Percentiles rank a stretch among this genome's conserved stretches.
Conservation (phyloP, 2,888 invertebrate genomes). For the Chloroclystis v-ata region DNA sequence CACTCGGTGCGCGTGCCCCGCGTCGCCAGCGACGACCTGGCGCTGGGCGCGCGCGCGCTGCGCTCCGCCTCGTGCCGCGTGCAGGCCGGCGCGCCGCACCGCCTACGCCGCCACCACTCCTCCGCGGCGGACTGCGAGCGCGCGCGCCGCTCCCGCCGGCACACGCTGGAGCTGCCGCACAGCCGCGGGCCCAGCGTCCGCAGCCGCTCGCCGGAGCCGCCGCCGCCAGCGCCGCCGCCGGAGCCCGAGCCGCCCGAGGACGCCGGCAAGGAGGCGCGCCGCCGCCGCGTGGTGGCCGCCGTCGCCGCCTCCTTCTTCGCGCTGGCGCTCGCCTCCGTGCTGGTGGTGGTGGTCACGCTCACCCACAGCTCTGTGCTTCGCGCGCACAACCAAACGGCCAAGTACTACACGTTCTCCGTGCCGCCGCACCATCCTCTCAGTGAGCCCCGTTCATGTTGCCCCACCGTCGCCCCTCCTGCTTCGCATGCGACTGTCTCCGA, state of each 20-base stretch:
- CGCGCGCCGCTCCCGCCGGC: slow-evolving; percentile 66
- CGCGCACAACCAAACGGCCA: slow-evolving; percentile 81
- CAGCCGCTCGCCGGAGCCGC: slow-evolving; percentile 67
- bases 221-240: slow-evolving; percentile 51
- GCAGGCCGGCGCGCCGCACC: slow-evolving; percentile 66
- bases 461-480: slow-evolving; percentile 78
- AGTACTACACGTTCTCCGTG: slow-evolving; percentile 81
- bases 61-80: slow-evolving; percentile 72
- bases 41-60: slow-evolving; percentile 70
- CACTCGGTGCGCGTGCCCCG: slow-evolving; percentile 71
- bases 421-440: slow-evolving; percentile 79
- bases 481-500: slow-evolving; percentile 78
- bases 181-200: slow-evolving; percentile 70
- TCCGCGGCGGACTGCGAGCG: slow-evolving; percentile 73
- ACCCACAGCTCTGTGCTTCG: slow-evolving; percentile 83
- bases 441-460: slow-evolving; percentile 79
- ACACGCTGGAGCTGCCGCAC: slow-evolving; percentile 65
- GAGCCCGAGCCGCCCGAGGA: slow-evolving; percentile 72
- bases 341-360: slow-evolving; percentile 87
- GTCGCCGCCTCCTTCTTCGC: slow-evolving; percentile 85
- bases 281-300: slow-evolving; percentile 83
- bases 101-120: slow-evolving; percentile 70
- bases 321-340: slow-evolving; percentile 83
- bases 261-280: slow-evolving; percentile 81
- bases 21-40: slow-evolving; percentile 69